phyloP scores from a whole-genome alignment of 2,797 vertebrate species.

The Austrolebias charrua region DNA sequence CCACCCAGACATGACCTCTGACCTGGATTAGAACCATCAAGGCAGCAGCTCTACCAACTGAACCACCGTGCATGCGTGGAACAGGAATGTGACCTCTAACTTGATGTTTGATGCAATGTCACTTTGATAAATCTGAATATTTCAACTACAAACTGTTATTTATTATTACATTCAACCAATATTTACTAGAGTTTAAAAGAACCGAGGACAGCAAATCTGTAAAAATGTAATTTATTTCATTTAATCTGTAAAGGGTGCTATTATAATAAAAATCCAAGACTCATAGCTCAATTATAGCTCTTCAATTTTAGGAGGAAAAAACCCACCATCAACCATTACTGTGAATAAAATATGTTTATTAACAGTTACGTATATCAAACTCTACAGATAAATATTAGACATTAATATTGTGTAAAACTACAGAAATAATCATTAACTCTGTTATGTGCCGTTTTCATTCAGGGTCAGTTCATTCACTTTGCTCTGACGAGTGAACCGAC shows the following conservation, averaged over 20 bases:
- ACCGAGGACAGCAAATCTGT: too few relatives aligned
- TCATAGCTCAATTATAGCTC: background rate
- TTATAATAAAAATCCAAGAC: background rate
- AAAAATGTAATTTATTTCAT: background rate
- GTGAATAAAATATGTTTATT: constrained; percentile 39
- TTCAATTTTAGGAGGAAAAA: background rate
- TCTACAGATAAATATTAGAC: constrained; percentile 35
- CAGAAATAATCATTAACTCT: constrained; percentile 4
- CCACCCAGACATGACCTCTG: too few relatives aligned
- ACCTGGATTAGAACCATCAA: too few relatives aligned
- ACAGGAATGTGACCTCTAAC: too few relatives aligned
- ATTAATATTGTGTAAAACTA: constrained; percentile 8
- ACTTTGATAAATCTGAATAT: background rate
- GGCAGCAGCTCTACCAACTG: too few relatives aligned
- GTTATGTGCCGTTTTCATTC: too few relatives aligned
- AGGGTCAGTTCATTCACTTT: background rate
- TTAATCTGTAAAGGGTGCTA: constrained; percentile 16
- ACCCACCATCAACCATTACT: too few relatives aligned
- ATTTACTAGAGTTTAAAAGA: too few relatives aligned
- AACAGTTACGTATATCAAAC: constrained; percentile 20
- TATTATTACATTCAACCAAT: background rate
- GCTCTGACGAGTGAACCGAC: background rate
- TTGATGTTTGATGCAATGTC: too few relatives aligned
- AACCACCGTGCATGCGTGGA: too few relatives aligned
- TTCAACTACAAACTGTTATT: background rate